Conservation (phyloP, 2,797 vertebrate species). For the Euthynnus affinis region DNA sequence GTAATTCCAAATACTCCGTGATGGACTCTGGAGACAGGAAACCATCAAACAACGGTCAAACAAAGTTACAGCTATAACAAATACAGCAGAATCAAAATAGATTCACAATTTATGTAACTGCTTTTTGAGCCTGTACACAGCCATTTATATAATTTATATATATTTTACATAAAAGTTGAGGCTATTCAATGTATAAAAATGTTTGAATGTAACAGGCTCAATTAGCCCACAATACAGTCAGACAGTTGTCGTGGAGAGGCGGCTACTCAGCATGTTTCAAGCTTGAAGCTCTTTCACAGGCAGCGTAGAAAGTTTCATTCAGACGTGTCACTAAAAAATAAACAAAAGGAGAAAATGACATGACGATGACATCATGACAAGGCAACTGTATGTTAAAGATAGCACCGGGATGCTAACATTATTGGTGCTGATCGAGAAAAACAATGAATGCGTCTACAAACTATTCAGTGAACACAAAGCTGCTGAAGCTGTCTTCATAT, state of each 20-base stretch:
- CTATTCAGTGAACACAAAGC: too few species aligned
- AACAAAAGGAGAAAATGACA: not conserved
- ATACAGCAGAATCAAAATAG: slow-evolving; percentile 10
- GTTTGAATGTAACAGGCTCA: not conserved
- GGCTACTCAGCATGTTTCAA: not conserved
- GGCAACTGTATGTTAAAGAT: not conserved
- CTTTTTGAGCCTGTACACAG: not conserved
- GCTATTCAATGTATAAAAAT: not conserved
- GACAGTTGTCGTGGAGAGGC: not conserved
- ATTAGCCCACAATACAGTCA: not conserved
- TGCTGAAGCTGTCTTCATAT: too few species aligned
- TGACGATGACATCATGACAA: not conserved
- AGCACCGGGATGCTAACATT: not conserved
- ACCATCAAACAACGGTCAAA: slow-evolving; percentile 6
- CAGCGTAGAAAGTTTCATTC: too few species aligned
- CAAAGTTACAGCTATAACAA: slow-evolving; percentile 2
- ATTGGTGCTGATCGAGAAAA: not conserved
- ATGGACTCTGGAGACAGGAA: slow-evolving; percentile 38
- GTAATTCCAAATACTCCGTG: slow-evolving; percentile 56
- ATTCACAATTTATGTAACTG: not conserved
- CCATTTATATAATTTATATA: not conserved
- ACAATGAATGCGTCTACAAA: not conserved
- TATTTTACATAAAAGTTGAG: slow-evolving; percentile 13
- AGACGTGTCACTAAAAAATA: not conserved
- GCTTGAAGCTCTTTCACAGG: too few species aligned